A percentile compares a stretch with the other conserved stretches of the same genome.
These are phyloP conservation scores for Quiscalus mexicanus DNA, from an alignment of 2,113 vertebrate genomes.

Conservation along the genomic window DNA sequence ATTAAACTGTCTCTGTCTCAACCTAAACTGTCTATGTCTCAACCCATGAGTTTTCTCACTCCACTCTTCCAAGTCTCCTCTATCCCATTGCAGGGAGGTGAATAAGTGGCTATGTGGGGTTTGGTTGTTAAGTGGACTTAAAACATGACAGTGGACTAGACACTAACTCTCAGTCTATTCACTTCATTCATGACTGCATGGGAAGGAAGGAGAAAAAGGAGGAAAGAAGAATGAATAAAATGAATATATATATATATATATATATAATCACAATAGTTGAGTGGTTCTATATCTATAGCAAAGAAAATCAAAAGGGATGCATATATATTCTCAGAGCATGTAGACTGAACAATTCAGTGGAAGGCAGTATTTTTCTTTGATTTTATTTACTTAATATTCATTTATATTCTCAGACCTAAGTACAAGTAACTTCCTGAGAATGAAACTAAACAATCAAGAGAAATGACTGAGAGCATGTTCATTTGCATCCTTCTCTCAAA, in stretches of 20 bases:
- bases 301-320: neutral
- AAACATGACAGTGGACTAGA: neutral
- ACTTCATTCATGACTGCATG: neutral
- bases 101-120: neutral
- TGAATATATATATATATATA: neutral
- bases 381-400: neutral
- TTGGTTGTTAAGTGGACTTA: neutral
- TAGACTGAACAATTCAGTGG: neutral
- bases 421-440: neutral
- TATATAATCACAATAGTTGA: neutral
- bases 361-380: neutral
- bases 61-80: neutral
- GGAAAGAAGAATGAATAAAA: neutral
- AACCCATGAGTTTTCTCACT: neutral
- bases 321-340: neutral
- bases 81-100: neutral
- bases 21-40: neutral
- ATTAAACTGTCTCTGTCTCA: neutral
- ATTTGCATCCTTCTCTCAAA: neutral
- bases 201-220: neutral
- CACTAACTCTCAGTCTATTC: neutral
- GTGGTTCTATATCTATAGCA: neutral
- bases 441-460: neutral
- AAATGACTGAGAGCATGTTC: neutral
- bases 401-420: neutral